Conservation (phyloP, 1,140 invertebrate species). For the Drosophila fuyamai region DNA sequence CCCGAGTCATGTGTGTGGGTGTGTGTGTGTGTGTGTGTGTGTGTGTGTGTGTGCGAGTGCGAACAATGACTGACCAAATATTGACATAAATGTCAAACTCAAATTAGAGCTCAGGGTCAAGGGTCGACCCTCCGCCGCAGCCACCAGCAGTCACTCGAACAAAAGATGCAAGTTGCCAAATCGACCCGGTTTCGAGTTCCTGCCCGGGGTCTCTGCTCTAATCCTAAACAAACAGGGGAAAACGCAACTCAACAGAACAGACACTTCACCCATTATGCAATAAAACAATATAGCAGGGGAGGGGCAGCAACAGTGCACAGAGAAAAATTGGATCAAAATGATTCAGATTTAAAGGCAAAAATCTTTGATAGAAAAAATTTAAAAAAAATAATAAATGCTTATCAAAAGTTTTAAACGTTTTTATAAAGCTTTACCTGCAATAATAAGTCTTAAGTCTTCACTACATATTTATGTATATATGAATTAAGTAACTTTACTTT, state of each 20-base stretch:
- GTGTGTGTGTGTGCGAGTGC: slow-evolving; percentile 41
- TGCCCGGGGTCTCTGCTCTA: slow-evolving; percentile 32
- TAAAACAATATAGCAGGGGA: slow-evolving; percentile 58
- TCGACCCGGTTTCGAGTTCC: slow-evolving; percentile 32
- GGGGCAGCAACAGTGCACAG: slow-evolving; percentile 4
- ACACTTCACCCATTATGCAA: slow-evolving; percentile 78
- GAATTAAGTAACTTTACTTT: no score
- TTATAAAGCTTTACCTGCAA: no score
- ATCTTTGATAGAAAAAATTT: no score
- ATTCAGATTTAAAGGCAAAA: no score
- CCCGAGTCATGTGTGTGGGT: slow-evolving; percentile 5
- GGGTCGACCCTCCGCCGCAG: slow-evolving; percentile 51
- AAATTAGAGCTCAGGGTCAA: slow-evolving; percentile 84
- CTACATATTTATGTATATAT: no score
- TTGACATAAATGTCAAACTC: slow-evolving; percentile 84
- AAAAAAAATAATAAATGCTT: no score
- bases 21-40: slow-evolving; percentile 2
- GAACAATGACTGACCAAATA: slow-evolving; percentile 84
- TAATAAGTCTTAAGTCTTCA: no score
- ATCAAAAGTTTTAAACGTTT: no score
- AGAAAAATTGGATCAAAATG: neutral
- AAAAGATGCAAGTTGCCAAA: slow-evolving; percentile 64
- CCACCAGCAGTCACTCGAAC: slow-evolving; percentile 27
- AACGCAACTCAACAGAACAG: slow-evolving; percentile 47
- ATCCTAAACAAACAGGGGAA: slow-evolving; percentile 74